Evolutionary conservation across 2,113 vertebrate genomes (phyloP), one percentile per base, ranked within the genome.

Genomic region (Caranx melampygus): DNA sequence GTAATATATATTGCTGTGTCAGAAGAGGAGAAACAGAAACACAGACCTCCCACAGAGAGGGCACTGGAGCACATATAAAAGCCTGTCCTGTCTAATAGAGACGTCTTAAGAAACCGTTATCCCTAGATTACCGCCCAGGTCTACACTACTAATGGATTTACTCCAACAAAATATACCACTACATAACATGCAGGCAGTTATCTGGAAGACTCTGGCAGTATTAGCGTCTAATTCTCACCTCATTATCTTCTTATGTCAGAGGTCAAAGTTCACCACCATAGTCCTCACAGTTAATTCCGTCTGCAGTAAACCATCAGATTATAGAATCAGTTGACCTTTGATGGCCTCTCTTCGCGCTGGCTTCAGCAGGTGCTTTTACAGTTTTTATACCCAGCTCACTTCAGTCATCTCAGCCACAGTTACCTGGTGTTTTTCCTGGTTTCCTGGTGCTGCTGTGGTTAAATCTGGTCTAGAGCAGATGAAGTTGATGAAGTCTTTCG

Each of bases 201-300:
- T 13, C 59, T 4, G 2, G 31, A 11, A 37, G 11, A 26, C 42
- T 34, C 35, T 34, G 8, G 16, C 21, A 8, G n/a, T 10, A 34
- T 60, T 26, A 75, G 62, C 26, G 35, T 81, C 3, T 72, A 63
- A 75, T 57, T 49, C 61, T 55, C 7, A 1, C 1, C 8, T 16
- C 15, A 20, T 49, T 20, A 58, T 60, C 70, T 57, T 9, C 8
- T 87, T 85, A 82, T 78, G 65, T 88, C 68, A 42, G 45, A 72
- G 70, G 70, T 83, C 34, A 57, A 62, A n/a, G 69, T 76, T 79
- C 71, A 81, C 15, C 52, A 20, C 37, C 21, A n/a, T 26, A 26
- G 26, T 67, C 33, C 16, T 57, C 0, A 44, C 20, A 45, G 65
- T 70, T 84, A 87, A 88, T 85, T 84, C 73, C 3, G 55, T 66